Percentiles rank a stretch among this genome's conserved stretches.
Evolutionary conservation across 1,140 invertebrate genomes (phyloP).

Genomic region (Matsumurasca onukii): DNA sequence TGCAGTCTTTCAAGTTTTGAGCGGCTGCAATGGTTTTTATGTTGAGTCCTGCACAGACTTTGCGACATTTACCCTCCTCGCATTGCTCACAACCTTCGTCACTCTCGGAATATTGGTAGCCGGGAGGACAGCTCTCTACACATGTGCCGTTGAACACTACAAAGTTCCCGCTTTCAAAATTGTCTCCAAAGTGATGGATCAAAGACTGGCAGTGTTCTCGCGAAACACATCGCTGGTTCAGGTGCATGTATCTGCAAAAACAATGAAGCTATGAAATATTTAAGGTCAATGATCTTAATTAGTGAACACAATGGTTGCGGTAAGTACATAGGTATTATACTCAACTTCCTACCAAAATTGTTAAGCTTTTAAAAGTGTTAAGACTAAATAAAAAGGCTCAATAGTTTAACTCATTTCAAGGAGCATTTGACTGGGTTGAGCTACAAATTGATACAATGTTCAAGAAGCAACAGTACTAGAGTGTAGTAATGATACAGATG

Average conservation of each 20-base stretch:
- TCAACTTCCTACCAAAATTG: too few species aligned
- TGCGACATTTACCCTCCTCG: slow-evolving; percentile 53
- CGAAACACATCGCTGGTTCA: slow-evolving; percentile 69
- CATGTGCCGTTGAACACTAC: slow-evolving; percentile 63
- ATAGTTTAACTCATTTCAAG: too few species aligned
- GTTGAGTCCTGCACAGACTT: slow-evolving; percentile 63
- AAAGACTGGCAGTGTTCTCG: slow-evolving; percentile 67
- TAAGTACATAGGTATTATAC: too few species aligned
- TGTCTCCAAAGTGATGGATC: slow-evolving; percentile 42
- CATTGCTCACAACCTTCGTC: slow-evolving; percentile 23
- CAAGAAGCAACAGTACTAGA: too few species aligned
- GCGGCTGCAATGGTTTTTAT: slow-evolving; percentile 74
- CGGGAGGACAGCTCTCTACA: slow-evolving; percentile 71
- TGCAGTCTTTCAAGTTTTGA: slow-evolving; percentile 77
- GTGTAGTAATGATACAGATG: too few species aligned
- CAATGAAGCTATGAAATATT: too few species aligned
- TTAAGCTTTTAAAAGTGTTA: too few species aligned
- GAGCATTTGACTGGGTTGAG: too few species aligned
- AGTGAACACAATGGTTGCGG: too few species aligned
- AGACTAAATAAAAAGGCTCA: too few species aligned
- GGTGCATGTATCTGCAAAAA: slow-evolving; percentile 54
- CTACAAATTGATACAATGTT: too few species aligned
- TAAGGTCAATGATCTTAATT: too few species aligned
- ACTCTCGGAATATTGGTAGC: slow-evolving; percentile 49
- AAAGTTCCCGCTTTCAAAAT: slow-evolving; percentile 17